Base-by-base conservation (phyloP, 2,797 vertebrate genomes). In the Coendou prehensilis region DNA sequence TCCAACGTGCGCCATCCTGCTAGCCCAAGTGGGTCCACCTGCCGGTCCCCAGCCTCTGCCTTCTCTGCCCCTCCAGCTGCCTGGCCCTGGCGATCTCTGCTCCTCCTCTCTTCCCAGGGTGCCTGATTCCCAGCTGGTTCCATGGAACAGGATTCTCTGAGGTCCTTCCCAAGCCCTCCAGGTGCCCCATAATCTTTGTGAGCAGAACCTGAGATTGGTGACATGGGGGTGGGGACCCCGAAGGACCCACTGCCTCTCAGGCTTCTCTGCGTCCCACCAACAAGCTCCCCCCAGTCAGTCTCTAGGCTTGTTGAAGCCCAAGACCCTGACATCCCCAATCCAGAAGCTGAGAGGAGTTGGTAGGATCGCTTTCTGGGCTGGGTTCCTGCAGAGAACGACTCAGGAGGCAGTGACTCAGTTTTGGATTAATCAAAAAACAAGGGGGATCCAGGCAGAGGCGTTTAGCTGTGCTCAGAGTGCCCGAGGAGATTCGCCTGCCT, bases 1-100 rank as follows among this genome's bases (percentile, higher is more conserved):
- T 13, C 2, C 0, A 4, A 18, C 3, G 2, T 0, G 18, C 9
- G 0, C 0, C 37, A 22, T 10, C 33, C 9, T 15, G 6, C 54
- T n/a, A 6, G 8, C 3, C 26, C 0, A 1, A 0, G 37, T 3
- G 18, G 23, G 1, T 71, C 67, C 13, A 10, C 10, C 26, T 9
- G 33, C 52, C 5, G 10, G 2, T 9, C 50, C 22, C 20, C 23
- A 61, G 37, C 37, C 75, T 63, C 81, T 33, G 56, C 56, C 61
- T 26, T 26, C 64, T 64, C 4, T 5, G 56, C 54, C 10, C 64
- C 4, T 10, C 20, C 50, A 30, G 13, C 13, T 15, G 17, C 4
- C 5, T 57, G 28, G 30, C 10, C 1, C 6, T 45, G 59, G 50
- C 6, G 23, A 56, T 57, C 61, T 18, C 0, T 37, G 61, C n/a